Base-by-base conservation (phyloP, 2,888 invertebrate genomes). In the Strigamia transsilvanica region DNA sequence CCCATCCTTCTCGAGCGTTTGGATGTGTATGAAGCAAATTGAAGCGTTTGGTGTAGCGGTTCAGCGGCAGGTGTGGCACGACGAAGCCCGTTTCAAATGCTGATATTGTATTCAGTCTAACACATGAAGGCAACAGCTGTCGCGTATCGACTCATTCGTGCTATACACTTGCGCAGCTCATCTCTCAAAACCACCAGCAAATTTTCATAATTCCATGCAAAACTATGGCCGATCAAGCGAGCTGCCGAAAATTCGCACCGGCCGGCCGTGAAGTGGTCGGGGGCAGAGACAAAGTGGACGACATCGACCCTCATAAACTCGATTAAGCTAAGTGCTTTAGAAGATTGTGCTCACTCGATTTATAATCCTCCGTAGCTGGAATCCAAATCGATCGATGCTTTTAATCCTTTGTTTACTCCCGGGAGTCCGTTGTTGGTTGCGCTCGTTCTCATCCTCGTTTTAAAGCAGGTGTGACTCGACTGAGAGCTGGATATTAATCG, bases 51-150 rank as follows among this genome's bases (percentile, higher is more conserved):
- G 18, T n/a, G 56, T 56, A 18, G 56, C 56, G 56, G 56, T 56
- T 56, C 56, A 56, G 73, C 13, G 32, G 73, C 73, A 73, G 73
- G 73, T 73, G 73, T 73, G 73, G 73, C 73, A 73, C 56, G 56
- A 73, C 56, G 56, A 73, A 27, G 73, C 27, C 73, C 73, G 73
- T 73, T 73, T 73, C 73, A 73, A 73, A 73, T 73, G 73, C 73
- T 73, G 73, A 73, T 73, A 73, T 73, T 73, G 73, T 73, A 73
- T 73, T 73, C 73, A 73, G 73, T 73, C 73, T 73, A 73, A 73
- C 73, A 73, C 73, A 73, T 73, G 73, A 73, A 73, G 73, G 73
- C 73, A 73, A 73, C 73, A 73, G 73, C 73, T 73, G 73, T 73
- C 73, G 32, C 73, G 27, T 73, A 73, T 73, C 73, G 73, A 73